Percentiles rank a stretch among this genome's conserved stretches.
Conservation (phyloP, 2,888 invertebrate species). For the Sminthurides aquaticus region DNA sequence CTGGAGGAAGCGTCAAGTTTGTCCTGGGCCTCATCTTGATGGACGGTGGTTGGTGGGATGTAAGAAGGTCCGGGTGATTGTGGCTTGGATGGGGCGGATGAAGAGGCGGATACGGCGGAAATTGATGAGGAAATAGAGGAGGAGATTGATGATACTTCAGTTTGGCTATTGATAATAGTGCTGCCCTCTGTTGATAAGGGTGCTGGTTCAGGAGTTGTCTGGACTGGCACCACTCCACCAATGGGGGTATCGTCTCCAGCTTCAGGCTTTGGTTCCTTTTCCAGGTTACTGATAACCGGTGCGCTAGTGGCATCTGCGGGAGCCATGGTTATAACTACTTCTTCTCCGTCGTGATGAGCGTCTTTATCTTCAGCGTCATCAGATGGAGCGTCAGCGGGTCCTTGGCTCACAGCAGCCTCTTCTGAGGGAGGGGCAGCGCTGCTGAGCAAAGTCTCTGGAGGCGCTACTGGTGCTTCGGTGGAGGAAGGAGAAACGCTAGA, state of each 20-base stretch:
- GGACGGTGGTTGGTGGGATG: background rate
- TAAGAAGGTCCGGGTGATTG: background rate
- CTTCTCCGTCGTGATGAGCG: constrained; percentile 3
- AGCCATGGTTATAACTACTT: constrained; percentile 2
- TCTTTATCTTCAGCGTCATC: background rate
- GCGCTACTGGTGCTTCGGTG: background rate
- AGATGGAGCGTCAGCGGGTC: background rate
- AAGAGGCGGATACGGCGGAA: constrained; percentile 3
- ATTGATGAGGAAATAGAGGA: constrained; percentile 14
- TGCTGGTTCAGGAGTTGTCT: constrained; percentile 4
- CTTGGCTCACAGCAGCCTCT: background rate
- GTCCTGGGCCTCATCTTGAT: background rate
- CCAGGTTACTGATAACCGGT: constrained; percentile 14
- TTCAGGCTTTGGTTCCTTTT: constrained; percentile 1
- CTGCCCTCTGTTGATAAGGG: background rate
- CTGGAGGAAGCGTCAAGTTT: constrained; percentile 14
- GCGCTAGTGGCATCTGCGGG: constrained; percentile 1
- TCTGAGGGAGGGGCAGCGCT: background rate
- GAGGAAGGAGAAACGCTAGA: background rate
- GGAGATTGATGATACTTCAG: constrained; percentile 17
- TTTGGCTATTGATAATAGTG: constrained; percentile 17
- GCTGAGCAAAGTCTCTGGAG: background rate
- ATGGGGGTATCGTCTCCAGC: background rate
- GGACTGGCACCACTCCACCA: constrained; percentile 5
- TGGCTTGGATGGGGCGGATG: background rate